Evolutionary conservation across 2,888 invertebrate species (phyloP).

Genomic region (Euplexia lucipara): DNA sequence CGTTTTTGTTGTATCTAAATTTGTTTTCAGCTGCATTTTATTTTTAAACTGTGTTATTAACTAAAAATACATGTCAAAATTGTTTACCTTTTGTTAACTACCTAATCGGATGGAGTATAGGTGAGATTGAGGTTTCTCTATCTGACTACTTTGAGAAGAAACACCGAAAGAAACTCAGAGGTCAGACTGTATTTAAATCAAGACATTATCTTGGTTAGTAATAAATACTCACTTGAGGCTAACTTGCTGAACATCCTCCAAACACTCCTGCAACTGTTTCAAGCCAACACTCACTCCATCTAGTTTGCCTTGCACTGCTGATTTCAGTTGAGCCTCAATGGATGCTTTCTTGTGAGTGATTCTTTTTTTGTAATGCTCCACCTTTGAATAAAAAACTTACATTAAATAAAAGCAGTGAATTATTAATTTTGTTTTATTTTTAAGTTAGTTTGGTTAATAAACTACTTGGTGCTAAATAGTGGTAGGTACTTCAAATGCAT

Average conservation of each 20-base stretch:
- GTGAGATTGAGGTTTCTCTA: too few relatives aligned
- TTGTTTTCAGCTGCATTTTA: too few relatives aligned
- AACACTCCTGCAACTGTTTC: slow-evolving; percentile 96
- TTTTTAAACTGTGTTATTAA: too few relatives aligned
- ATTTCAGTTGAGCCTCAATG: slow-evolving; percentile 98
- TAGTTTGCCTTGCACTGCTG: slow-evolving; percentile 99
- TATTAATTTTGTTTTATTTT: not conserved
- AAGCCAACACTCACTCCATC: slow-evolving; percentile 99
- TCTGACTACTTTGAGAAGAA: too few relatives aligned
- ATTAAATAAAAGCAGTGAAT: not conserved
- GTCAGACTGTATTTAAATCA: not conserved
- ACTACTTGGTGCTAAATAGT: too few relatives aligned
- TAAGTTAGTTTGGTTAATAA: too few relatives aligned
- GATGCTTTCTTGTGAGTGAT: slow-evolving; percentile 96
- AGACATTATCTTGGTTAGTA: not conserved
- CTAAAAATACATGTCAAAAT: too few relatives aligned
- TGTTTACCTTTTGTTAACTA: too few relatives aligned
- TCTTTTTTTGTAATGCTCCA: slow-evolving; percentile 94
- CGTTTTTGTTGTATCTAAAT: too few relatives aligned
- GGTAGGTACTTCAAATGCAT: too few relatives aligned
- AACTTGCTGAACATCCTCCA: slow-evolving; percentile 96
- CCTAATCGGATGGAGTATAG: too few relatives aligned
- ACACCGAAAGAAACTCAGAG: too few relatives aligned
- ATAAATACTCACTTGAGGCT: slow-evolving; percentile 84
- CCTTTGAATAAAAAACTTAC: slow-evolving; percentile 77